A percentile compares a stretch with the other conserved stretches of the same genome.
Conservation (phyloP, 2,797 vertebrate species). For the Cossypha polioptera region DNA sequence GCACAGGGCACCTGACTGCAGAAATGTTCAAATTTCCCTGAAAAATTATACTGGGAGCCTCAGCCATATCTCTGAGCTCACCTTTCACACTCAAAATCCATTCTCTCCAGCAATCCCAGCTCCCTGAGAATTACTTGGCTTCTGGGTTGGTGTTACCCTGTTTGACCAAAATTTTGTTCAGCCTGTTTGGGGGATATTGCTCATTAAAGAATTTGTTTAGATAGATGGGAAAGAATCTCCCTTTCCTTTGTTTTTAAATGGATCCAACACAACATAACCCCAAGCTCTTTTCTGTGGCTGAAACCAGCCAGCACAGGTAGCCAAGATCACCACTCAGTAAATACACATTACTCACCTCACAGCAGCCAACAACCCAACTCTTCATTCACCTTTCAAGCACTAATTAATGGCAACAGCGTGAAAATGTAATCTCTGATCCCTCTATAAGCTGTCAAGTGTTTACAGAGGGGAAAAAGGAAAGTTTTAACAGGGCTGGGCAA, state of each 20-base stretch:
- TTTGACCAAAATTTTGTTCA: background rate
- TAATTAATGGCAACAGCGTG: background rate
- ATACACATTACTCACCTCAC: background rate
- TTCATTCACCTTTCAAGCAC: background rate
- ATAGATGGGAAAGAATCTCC: background rate
- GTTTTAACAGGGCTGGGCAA: background rate
- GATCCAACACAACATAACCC: background rate
- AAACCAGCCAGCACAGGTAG: background rate
- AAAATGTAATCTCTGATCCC: background rate
- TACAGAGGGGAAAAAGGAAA: background rate
- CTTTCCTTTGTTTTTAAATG: background rate
- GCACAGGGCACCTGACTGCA: background rate
- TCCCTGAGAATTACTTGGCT: background rate
- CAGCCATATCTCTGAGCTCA: background rate
- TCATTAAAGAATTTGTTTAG: constrained; percentile 5
- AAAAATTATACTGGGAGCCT: background rate
- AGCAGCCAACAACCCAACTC: background rate
- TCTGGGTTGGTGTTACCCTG: background rate
- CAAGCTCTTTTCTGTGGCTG: constrained; percentile 5
- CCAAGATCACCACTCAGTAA: background rate
- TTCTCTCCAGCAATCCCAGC: background rate
- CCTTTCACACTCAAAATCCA: background rate
- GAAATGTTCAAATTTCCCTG: background rate
- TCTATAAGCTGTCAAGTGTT: background rate
- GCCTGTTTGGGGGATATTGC: background rate